Evolutionary conservation across 1,140 invertebrate species (phyloP).

Genomic region (Coelopa frigida): DNA sequence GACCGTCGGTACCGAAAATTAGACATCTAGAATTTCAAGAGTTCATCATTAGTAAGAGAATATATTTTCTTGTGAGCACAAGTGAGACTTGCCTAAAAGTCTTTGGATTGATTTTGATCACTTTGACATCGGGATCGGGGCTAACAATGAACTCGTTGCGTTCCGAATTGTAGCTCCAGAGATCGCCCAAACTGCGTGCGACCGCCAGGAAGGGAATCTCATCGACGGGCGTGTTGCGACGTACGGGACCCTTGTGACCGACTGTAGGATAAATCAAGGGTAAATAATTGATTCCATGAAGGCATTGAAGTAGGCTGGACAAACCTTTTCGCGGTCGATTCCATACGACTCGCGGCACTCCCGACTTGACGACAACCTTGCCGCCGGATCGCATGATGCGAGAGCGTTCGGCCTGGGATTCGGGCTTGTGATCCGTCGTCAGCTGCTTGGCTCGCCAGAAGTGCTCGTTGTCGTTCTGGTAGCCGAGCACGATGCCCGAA

Average conservation of each 20-base stretch:
- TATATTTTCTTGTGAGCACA: background rate
- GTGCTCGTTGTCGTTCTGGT: constrained; percentile 59
- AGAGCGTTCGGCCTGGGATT: constrained; percentile 74
- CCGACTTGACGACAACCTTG: constrained; percentile 82
- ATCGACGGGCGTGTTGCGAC: constrained; percentile 78
- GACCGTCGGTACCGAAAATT: constrained; percentile 91
- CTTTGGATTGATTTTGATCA: constrained; percentile 74
- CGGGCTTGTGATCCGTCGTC: constrained; percentile 92
- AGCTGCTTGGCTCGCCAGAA: constrained; percentile 73
- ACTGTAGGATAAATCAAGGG: constrained; percentile 10
- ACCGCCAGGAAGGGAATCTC: constrained; percentile 96
- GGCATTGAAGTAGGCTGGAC: constrained; percentile 12
- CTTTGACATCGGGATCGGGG: constrained; percentile 92
- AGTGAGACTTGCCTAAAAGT: constrained; percentile 49
- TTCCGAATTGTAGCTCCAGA: constrained; percentile 93
- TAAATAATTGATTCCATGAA: background rate
- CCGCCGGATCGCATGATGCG: constrained; percentile 84
- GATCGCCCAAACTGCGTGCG: constrained; percentile 87
- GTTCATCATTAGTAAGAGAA: background rate
- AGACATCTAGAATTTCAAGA: constrained; percentile 63
- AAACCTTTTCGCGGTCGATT: constrained; percentile 76
- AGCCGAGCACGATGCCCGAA: constrained; percentile 86
- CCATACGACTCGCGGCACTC: constrained; percentile 94
- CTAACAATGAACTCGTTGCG: constrained; percentile 89
- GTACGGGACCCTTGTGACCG: constrained; percentile 63